phyloP scores from a whole-genome alignment of 2,113 vertebrate genomes.

The Fukomys damarensis region DNA sequence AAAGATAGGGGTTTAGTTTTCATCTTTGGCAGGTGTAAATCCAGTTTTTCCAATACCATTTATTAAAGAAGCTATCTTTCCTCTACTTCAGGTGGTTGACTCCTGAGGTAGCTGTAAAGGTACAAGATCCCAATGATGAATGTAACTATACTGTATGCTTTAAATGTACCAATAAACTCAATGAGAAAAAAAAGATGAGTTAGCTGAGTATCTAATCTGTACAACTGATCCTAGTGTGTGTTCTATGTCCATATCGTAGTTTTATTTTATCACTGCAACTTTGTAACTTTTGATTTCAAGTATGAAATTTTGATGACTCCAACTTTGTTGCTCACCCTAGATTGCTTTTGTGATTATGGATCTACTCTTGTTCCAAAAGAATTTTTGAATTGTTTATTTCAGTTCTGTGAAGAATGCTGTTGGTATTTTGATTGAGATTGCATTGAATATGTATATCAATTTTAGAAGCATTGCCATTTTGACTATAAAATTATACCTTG shows the following conservation, averaged over 20 bases:
- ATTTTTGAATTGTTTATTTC: neutral
- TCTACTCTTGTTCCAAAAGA: neutral
- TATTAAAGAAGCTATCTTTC: too few species aligned
- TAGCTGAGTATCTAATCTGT: neutral
- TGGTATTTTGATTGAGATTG: neutral
- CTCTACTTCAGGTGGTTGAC: too few species aligned
- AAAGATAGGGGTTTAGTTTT: too few species aligned
- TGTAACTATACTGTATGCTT: too few species aligned
- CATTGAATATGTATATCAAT: neutral
- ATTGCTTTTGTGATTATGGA: neutral
- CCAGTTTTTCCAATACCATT: too few species aligned
- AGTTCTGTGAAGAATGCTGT: neutral
- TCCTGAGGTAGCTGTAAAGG: too few species aligned
- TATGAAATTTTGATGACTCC: neutral
- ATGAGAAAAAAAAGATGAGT: too few species aligned
- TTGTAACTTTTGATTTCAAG: neutral
- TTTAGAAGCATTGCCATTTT: neutral
- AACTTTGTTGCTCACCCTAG: neutral
- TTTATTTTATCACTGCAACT: neutral
- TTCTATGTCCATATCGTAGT: neutral
- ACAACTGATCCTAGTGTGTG: neutral
- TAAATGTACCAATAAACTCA: too few species aligned
- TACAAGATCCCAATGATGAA: too few species aligned
- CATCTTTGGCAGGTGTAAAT: too few species aligned
- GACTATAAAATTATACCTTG: neutral